Base-by-base conservation (phyloP, 1,140 invertebrate genomes). In the Drosophila melanogaster region DNA sequence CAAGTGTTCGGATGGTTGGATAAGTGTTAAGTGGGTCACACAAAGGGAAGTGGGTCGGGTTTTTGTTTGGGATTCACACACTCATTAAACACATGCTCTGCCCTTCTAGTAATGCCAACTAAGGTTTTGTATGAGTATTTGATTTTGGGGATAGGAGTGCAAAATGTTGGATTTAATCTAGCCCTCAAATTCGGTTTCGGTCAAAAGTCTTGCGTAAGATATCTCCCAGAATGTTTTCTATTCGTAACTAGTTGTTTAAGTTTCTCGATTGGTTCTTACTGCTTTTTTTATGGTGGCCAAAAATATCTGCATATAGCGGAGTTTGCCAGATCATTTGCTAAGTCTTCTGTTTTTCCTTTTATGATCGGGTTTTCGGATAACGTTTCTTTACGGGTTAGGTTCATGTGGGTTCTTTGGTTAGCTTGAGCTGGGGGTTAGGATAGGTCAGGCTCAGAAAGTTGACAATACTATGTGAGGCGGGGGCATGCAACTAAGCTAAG, bases 391-490 rank as follows among this genome's bases (percentile, higher is more conserved):
- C 15, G 41, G 43, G 22, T 49, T 74, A 38, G 49, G 33, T 72
- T 59, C 38, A 38, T 47, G 66, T 60, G 30, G 54, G 46, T 26
- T 15, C 15, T 40, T 22, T 30, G 57, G 44, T 62, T 77, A 55
- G 69, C 53, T 62, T n/a, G 54, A 33, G 60, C 35, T 50, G 38
- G 33, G 40, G 78, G 64, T 77, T 80, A 70, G 49, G 64, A 38
- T 62, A 41, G 69, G 60, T 35, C 47, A 66, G 49, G 41, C 67
- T 51, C 58, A 37, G 76, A 50, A 81, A 78, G 78, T 86, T 87
- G 81, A 86, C 81, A 79, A 66, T 78, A 86, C 83, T 86, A 51
- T 77, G 66, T 50, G 14, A 73, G 47, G 51, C 74, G 24, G 14
- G 46, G 72, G 47, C 72, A 75, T 75, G 60, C 72, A 65, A 70